Evolutionary conservation across 2,888 invertebrate species (phyloP), one percentile per base, ranked within the genome.

Genomic region (Galerucella calmariensis): DNA sequence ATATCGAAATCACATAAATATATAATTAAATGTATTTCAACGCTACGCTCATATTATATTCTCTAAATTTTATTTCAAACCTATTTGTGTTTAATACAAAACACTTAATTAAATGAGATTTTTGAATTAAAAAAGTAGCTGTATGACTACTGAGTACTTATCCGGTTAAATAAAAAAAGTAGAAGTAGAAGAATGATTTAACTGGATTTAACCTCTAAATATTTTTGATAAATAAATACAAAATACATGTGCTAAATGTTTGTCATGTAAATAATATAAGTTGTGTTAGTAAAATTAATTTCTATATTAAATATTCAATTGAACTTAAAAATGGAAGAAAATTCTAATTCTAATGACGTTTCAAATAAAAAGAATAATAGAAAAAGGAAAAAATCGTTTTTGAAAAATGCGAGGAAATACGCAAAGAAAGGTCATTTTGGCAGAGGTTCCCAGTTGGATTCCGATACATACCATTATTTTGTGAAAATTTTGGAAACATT

Each of bases 391-490:
- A 92, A 92, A 83, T 91, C 91, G 35, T 90, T 93, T 79, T 85
- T 93, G 51, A 88, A 91, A 59, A 94, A 94, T 86, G 94, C 94
- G 0, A 93, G 93, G 83, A 94, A 94, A 82, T 94, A 94, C 84
- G 94, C 90, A 0, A 94, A 93, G 80, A 91, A 92, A 80, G 94
- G 94, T 0, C 91, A 90, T 82, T 92, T 90, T 86, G 94, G 94
- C 0, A 90, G 93, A 61, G 94, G 94, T 0, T 90, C 90, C 0
- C 90, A 92, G 81, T 90, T 95, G 68, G 91, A 93, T 46, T 90
- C 92, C 8, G 94, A 94, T 76, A 90, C 93, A 6, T 95, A 94
- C 81, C 91, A 92, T 80, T 95, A 95, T 85, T 94, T 94, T 83
- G 90, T 95, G 9, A 91, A 92, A 59, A 93, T 95, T 76, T 88